Evolutionary conservation across 2,113 vertebrate genomes (phyloP), one percentile per base, ranked within the genome.

Genomic region (Oenanthe oenanthe): DNA sequence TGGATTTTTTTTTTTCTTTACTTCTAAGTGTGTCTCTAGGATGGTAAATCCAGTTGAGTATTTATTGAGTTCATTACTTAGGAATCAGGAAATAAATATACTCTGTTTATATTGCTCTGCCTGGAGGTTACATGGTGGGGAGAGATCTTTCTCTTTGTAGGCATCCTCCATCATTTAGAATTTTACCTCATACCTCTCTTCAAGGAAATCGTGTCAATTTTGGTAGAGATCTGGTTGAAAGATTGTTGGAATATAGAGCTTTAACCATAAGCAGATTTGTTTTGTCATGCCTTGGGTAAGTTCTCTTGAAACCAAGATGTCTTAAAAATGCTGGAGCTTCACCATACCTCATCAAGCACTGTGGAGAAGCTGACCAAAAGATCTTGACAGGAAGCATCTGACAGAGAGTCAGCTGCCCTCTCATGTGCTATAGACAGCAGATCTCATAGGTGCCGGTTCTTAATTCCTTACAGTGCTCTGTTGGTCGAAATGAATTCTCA

Each of bases 351-450:
- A 16, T 36, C 62, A 68, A 51, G 16, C 40, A 8, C 42, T 76
- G 14, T 3, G 10, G 38, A 65, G 70, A 28, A 24, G 18, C 13
- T 0, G 5, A 20, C 17, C 14, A 32, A 56, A 70, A 83, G 17
- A 5, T 32, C 53, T 40, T 65, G 31, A n/a, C 29, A 60, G 50
- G 43, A 63, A 42, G 26, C 19, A 45, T 45, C 38, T 56, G 40
- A 66, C 34, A 85, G 31, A 67, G 42, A 74, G 36, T 72, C 21
- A 50, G 29, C 70, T 87, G 17, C 7, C 26, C 19, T 51, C 32
- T 51, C 0, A 0, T 63, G 5, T 60, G 26, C 72, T 71, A 5
- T 20, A 68, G 38, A 20, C 10, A 56, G 58, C 48, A 61, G 48
- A 45, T 56, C 1, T 4, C 16, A 13, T 26, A 38, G 1, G 1